Conservation (phyloP, 2,113 vertebrate species). For the Tragulus kanchil region DNA sequence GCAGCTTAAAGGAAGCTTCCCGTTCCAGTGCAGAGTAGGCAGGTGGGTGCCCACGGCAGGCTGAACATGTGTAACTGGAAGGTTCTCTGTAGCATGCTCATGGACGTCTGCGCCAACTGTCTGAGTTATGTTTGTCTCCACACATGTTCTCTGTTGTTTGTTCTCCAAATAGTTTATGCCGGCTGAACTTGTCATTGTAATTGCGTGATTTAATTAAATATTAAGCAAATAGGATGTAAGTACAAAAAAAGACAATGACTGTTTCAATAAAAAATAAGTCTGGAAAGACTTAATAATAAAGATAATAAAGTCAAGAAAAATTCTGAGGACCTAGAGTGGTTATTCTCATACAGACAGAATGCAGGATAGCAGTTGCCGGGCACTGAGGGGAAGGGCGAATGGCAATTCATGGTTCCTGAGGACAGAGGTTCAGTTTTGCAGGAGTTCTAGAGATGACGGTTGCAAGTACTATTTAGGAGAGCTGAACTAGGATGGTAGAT, state of each 20-base stretch:
- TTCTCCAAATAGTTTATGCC: neutral
- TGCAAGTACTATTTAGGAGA: neutral
- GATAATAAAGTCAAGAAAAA: neutral
- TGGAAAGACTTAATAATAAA: conserved; percentile 33
- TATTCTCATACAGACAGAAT: neutral
- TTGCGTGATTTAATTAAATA: conserved; percentile 51
- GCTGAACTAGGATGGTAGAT: neutral
- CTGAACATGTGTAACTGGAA: neutral
- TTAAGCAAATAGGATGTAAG: conserved; percentile 26
- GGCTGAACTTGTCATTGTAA: conserved; percentile 5
- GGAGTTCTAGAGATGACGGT: neutral
- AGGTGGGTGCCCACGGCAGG: fast-evolving
- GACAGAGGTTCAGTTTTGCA: neutral
- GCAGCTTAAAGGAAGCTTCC: neutral
- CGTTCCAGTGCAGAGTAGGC: fast-evolving
- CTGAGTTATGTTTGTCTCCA: neutral
- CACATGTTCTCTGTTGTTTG: neutral
- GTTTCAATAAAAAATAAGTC: conserved; percentile 39
- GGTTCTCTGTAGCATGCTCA: neutral
- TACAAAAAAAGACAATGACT: conserved; percentile 19
- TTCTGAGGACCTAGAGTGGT: neutral
- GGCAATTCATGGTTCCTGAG: too few relatives aligned
- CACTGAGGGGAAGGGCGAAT: fast-evolving
- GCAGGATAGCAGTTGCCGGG: neutral
- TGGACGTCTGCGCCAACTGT: neutral